phyloP scores from a whole-genome alignment of 1,140 invertebrate species.

The Neotoxoptera formosana region DNA sequence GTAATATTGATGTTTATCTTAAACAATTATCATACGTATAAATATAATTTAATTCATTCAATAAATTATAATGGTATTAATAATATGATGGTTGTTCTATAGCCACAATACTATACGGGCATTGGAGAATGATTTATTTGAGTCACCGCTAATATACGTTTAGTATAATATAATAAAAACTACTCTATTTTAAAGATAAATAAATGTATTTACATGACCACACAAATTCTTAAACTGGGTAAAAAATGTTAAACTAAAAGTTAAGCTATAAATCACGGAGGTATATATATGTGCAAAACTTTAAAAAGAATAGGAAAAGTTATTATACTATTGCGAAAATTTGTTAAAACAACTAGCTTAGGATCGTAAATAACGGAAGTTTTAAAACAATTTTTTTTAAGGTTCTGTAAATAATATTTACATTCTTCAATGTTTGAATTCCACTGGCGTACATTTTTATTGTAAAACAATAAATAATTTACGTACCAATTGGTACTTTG shows the following conservation, averaged over 20 bases:
- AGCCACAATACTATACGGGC: background rate
- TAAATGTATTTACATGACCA: background rate
- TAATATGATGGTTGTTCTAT: background rate
- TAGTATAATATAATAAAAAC: background rate
- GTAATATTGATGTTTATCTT: background rate
- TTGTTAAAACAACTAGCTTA: background rate
- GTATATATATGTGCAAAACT: background rate
- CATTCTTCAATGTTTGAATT: background rate
- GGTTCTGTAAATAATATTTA: conserved; percentile 11
- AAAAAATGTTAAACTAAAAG: conserved; percentile 36
- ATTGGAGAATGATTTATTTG: background rate
- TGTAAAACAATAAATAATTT: background rate
- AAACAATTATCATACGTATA: background rate
- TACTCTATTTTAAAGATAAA: background rate
- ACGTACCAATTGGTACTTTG: background rate
- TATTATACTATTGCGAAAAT: conserved; percentile 28
- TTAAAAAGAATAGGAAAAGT: conserved; percentile 15
- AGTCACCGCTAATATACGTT: background rate
- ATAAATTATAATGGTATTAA: background rate
- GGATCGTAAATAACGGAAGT: conserved; percentile 38
- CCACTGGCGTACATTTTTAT: background rate
- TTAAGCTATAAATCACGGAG: conserved; percentile 21
- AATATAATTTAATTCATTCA: background rate
- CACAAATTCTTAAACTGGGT: background rate
- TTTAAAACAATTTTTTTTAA: background rate